A percentile compares a stretch with the other conserved stretches of the same genome.
These are phyloP conservation scores for Lampris megalopsis DNA, from an alignment of 2,113 vertebrate genomes.

Conservation along the genomic window DNA sequence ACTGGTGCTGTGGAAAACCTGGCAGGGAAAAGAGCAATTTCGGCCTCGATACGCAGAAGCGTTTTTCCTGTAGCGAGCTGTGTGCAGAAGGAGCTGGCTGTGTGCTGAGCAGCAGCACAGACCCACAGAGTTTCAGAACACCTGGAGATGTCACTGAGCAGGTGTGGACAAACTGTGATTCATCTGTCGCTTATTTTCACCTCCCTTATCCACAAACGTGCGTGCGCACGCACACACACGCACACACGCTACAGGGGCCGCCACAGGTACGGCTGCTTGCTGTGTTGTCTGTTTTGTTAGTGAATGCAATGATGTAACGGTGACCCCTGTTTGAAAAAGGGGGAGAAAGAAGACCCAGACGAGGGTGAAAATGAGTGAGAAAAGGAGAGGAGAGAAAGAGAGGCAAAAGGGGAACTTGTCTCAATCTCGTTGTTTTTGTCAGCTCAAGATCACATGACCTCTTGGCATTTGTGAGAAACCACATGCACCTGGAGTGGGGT, in stretches of 20 bases:
- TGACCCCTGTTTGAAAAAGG: constrained; percentile 51
- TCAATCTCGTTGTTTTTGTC: constrained; percentile 76
- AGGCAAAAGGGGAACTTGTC: constrained; percentile 42
- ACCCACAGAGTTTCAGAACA: constrained; percentile 47
- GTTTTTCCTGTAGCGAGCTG: constrained; percentile 46
- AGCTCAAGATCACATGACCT: constrained; percentile 85
- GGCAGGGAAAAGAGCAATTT: constrained; percentile 32
- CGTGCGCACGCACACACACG: not conserved
- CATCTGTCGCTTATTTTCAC: constrained; percentile 42
- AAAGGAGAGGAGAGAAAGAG: constrained; percentile 9
- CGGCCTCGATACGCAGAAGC: constrained; percentile 27
- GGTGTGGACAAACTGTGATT: not conserved
- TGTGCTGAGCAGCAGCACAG: constrained; percentile 17
- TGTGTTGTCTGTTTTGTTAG: constrained; percentile 32
- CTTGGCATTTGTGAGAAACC: constrained; percentile 91
- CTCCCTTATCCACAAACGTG: constrained; percentile 2
- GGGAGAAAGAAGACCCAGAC: not conserved
- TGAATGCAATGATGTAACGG: constrained; percentile 33
- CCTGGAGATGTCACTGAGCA: constrained; percentile 42
- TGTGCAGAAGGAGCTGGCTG: constrained; percentile 38
- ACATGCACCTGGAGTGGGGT: constrained; percentile 90
- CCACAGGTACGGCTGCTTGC: constrained; percentile 44
- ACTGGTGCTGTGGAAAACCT: constrained; percentile 54
- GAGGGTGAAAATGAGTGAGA: constrained; percentile 30
- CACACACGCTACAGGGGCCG: constrained; percentile 27